Base-by-base conservation (phyloP, 2,888 invertebrate species). In the Euplagia quadripunctaria region DNA sequence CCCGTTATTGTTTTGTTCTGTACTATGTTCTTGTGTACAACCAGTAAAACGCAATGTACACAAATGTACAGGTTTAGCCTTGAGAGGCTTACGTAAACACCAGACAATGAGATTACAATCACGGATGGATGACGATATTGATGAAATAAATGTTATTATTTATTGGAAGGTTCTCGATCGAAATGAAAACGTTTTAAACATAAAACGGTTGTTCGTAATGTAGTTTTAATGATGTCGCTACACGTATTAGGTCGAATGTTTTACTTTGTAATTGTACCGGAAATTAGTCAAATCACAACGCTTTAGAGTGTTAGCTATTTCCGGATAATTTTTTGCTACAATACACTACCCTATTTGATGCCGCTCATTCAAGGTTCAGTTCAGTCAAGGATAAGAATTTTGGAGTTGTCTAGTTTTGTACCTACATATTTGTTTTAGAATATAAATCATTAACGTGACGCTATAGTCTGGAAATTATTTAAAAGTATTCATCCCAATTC, bases 181-280 rank as follows among this genome's bases (percentile, higher is more conserved):
- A 63, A 70, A 75, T 73, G 65, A 68, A 71, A 77, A 42, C 63
- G 73, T 72, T 61, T 75, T 51, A 67, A 55, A 73, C 70, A 74
- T 76, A 77, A 73, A 76, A 78, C 55, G 66, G 76, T 83, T 76
- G 76, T 77, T 74, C 73, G 64, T 86, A 86, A 85, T 86, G 78
- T 79, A 72, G 64, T 85, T 85, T 82, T 86, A 82, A 86, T 81
- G 82, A 81, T 69, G 17, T 75, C 51, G 74, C 71, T 76, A 14
- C 31, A 61, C 11, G 31, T 31, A 74, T 79, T 77, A 74, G 68
- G 55, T 77, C 63, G 63, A 65, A 51, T 67, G 55, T 72, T 73
- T 73, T 78, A 71, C 76, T 49, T 70, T 42, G 70, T 74, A 74
- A 72, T 76, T 69, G 61, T 76, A 20, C 61, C 63, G 81, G 79